phyloP scores from a whole-genome alignment of 2,113 vertebrate genomes.

The Sinocyclocheilus anophthalmus region DNA sequence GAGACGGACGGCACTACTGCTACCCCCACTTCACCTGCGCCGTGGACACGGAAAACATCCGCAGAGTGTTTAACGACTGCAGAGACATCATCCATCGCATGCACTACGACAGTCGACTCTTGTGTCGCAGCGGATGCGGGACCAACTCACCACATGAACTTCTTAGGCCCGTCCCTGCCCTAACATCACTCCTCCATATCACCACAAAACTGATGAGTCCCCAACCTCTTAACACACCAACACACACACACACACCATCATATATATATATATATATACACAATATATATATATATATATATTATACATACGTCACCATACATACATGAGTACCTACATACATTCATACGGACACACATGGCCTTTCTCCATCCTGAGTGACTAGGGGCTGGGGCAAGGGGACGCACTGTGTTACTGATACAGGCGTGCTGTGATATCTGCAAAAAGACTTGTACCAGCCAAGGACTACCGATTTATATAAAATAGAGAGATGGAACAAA shows the following conservation, averaged over 20 bases:
- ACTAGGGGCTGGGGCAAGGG: slow-evolving; percentile 47
- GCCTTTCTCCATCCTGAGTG: slow-evolving; percentile 57
- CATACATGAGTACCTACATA: not conserved
- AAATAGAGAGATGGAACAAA: slow-evolving; percentile 44
- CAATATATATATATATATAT: no score
- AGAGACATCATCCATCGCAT: slow-evolving; percentile 99
- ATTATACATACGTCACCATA: no score
- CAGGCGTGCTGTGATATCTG: slow-evolving; percentile 46
- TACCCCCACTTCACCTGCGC: slow-evolving; percentile 99
- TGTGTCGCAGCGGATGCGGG: slow-evolving; percentile 80
- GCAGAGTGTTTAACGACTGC: slow-evolving; percentile 98
- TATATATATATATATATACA: not conserved
- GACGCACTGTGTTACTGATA: slow-evolving; percentile 51
- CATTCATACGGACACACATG: slow-evolving; percentile 34
- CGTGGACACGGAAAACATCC: slow-evolving; percentile 98
- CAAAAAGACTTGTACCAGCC: slow-evolving; percentile 52
- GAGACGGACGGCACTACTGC: slow-evolving; percentile 96
- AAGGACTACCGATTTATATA: slow-evolving; percentile 46
- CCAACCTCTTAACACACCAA: slow-evolving; percentile 39
- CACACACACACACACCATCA: slow-evolving; percentile 28
- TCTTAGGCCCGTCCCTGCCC: slow-evolving; percentile 35
- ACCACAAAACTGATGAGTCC: slow-evolving; percentile 44
- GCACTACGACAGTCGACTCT: slow-evolving; percentile 99
- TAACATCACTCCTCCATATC: slow-evolving; percentile 55
- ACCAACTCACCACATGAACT: slow-evolving; percentile 40